phyloP scores from a whole-genome alignment of 2,888 invertebrate genomes.

The Stratiomys singularior region DNA sequence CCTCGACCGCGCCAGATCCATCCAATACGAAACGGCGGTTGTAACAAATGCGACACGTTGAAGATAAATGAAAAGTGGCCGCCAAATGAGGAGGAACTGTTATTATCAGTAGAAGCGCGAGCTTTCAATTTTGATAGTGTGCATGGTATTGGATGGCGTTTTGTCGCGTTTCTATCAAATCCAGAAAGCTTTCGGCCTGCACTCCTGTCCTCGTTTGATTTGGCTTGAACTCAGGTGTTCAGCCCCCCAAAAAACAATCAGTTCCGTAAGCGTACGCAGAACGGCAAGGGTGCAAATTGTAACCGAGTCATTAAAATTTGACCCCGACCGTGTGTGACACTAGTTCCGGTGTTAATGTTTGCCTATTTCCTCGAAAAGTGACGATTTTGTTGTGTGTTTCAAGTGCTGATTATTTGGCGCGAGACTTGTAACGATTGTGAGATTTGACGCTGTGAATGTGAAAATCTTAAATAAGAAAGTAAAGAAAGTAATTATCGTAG shows the following conservation, averaged over 20 bases:
- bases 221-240: constrained; percentile 38
- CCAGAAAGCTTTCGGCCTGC: constrained; percentile 35
- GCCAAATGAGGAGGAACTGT: constrained; percentile 41
- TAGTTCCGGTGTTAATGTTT: constrained; percentile 16
- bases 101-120: constrained; percentile 41
- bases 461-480: not conserved
- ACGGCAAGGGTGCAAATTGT: constrained; percentile 33
- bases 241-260: constrained; percentile 42
- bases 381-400: too few species aligned
- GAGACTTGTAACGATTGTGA: not conserved
- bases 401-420: constrained; percentile 10
- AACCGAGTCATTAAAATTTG: constrained; percentile 1
- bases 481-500: not conserved
- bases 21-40: not conserved
- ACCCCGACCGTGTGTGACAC: constrained; percentile 11
- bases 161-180: constrained; percentile 44
- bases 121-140: constrained; percentile 44
- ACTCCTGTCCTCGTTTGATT: not conserved
- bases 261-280: constrained; percentile 31
- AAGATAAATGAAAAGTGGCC: constrained; percentile 43
- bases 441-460: not conserved
- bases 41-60: constrained; percentile 9
- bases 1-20: not conserved
- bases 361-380: not conserved
- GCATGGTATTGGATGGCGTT: constrained; percentile 28